A percentile compares a stretch with the other conserved stretches of the same genome.
phyloP scores from a whole-genome alignment of 2,888 invertebrate species.

The Cephus pulcher region DNA sequence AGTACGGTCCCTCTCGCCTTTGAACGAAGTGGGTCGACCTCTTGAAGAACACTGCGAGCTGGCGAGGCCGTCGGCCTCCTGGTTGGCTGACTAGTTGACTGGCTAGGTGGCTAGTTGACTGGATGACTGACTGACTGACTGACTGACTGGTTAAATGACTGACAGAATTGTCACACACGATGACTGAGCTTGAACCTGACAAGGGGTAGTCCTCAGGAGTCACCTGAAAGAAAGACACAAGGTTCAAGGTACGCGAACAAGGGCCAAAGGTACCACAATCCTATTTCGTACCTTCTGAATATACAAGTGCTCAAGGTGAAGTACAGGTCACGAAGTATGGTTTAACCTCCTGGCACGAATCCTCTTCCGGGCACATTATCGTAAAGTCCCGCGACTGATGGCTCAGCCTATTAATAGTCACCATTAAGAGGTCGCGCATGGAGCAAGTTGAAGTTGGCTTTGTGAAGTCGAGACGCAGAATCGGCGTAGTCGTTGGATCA shows the following conservation, averaged over 20 bases:
- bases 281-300: background rate
- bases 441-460: background rate
- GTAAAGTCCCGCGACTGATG: constrained; percentile 1
- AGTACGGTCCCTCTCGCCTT: constrained; percentile 55
- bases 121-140: background rate
- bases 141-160: background rate
- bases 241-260: background rate
- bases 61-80: constrained; percentile 49
- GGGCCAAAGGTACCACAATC: background rate
- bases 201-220: background rate
- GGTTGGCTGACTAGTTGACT: background rate
- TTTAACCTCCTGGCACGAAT: background rate
- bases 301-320: background rate
- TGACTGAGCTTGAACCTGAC: background rate
- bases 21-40: constrained; percentile 57
- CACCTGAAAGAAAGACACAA: background rate
- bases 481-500: constrained; percentile 40
- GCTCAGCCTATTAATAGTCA: constrained; percentile 7
- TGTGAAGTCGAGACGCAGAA: constrained; percentile 21
- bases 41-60: constrained; percentile 41
- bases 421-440: background rate
- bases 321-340: background rate
- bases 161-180: background rate
- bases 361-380: background rate
- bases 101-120: background rate